phyloP scores from a whole-genome alignment of 2,888 invertebrate genomes.

The Coleophora deauratella region DNA sequence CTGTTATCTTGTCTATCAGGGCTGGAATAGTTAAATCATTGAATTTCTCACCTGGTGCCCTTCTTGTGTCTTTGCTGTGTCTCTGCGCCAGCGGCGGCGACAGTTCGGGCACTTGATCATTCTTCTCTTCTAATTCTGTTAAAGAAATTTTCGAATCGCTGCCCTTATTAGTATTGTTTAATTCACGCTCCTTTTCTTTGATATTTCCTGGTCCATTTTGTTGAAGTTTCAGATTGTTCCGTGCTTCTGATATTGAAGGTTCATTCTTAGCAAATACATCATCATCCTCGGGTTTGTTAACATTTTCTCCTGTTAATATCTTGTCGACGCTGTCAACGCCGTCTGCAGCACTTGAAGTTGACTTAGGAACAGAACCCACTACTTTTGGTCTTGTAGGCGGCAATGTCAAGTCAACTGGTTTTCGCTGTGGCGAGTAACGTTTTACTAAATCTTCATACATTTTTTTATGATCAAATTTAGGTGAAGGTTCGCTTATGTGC shows the following conservation, averaged over 20 bases:
- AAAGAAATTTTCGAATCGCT: constrained; percentile 43
- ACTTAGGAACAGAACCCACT: constrained; percentile 60
- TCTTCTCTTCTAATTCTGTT: constrained; percentile 51
- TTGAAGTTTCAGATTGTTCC: too few relatives aligned
- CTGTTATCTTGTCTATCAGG: constrained; percentile 55
- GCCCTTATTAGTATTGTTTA: constrained; percentile 23
- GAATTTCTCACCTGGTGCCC: constrained; percentile 35
- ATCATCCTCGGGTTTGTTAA: constrained; percentile 39
- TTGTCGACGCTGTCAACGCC: constrained; percentile 39
- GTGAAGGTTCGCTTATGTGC: constrained; percentile 43
- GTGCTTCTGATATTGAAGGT: constrained; percentile 8
- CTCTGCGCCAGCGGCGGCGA: constrained; percentile 39
- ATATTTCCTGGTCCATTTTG: constrained; percentile 35
- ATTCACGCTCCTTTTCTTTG: constrained; percentile 21
- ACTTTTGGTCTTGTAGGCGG: constrained; percentile 62
- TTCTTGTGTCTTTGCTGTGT: constrained; percentile 44
- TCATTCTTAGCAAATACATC: constrained; percentile 50
- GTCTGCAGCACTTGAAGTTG: constrained; percentile 45
- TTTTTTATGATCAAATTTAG: constrained; percentile 57
- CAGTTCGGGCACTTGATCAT: constrained; percentile 55
- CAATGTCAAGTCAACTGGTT: constrained; percentile 60
- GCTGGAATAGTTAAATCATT: constrained; percentile 58
- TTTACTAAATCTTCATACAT: constrained; percentile 61
- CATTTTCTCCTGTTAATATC: constrained; percentile 26
- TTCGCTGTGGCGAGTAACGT: constrained; percentile 63